A percentile compares a stretch with the other conserved stretches of the same genome.
These are phyloP conservation scores for Epinephelus awoara DNA, from an alignment of 2,797 vertebrate genomes.

Conservation along the genomic window DNA sequence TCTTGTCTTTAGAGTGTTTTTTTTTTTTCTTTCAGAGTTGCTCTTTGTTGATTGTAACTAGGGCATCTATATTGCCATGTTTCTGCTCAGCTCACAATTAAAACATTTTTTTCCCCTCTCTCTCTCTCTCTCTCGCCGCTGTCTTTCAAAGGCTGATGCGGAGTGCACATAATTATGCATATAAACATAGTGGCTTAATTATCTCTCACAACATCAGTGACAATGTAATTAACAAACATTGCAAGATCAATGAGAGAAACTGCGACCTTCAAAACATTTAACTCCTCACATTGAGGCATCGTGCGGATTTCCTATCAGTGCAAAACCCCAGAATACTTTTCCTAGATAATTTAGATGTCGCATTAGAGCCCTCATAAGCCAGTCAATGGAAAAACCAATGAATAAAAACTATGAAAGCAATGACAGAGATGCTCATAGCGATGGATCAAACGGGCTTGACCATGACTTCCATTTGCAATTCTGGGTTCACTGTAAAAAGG, in stretches of 20 bases:
- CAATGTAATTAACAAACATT: constrained; percentile 99
- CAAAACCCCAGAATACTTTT: constrained; percentile 84
- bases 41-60: constrained; percentile 91
- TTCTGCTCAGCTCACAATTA: constrained; percentile 89
- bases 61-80: constrained; percentile 89
- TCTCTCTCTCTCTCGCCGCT: constrained; percentile 79
- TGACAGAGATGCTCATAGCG: constrained; percentile 69
- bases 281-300: constrained; percentile 87
- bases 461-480: constrained; percentile 78
- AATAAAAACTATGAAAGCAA: constrained; percentile 77
- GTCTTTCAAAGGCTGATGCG: constrained; percentile 94
- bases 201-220: constrained; percentile 99
- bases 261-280: constrained; percentile 99
- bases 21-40: constrained; percentile 68
- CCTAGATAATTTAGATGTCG: constrained; percentile 82
- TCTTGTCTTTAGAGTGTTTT: constrained; percentile 79
- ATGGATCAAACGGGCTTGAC: constrained; percentile 77
- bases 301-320: constrained; percentile 85
- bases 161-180: constrained; percentile 99
- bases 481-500: constrained; percentile 81
- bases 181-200: constrained; percentile 99
- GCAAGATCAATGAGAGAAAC: constrained; percentile 99
- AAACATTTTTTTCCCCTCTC: constrained; percentile 76
- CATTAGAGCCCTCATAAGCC: constrained; percentile 78
- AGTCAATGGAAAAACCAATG: constrained; percentile 71